Evolutionary conservation across 2,113 vertebrate species (phyloP).

Genomic region (Phrynosoma blainvillii): DNA sequence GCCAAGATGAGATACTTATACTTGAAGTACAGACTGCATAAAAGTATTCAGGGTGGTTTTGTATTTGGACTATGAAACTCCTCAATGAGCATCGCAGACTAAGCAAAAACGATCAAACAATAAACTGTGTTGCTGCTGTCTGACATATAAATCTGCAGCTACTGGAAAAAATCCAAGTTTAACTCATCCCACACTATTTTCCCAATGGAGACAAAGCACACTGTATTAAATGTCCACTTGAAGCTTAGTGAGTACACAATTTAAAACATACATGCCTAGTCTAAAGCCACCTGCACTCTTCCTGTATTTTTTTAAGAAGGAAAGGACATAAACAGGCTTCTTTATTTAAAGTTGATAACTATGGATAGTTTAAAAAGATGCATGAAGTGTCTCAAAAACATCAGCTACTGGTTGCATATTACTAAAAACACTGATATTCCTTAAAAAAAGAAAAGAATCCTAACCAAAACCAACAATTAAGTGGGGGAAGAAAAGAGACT

Average conservation of each 20-base stretch:
- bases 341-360: neutral
- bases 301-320: neutral
- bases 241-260: neutral
- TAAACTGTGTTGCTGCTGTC: slow-evolving; percentile 26
- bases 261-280: neutral
- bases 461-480: neutral
- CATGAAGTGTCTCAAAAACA: neutral
- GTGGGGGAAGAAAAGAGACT: neutral
- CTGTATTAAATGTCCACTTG: neutral
- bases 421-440: neutral
- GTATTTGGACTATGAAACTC: slow-evolving; percentile 39
- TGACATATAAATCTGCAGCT: slow-evolving; percentile 31
- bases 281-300: neutral
- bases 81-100: slow-evolving; percentile 40
- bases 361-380: too few species aligned
- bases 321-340: neutral
- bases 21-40: neutral
- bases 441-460: neutral
- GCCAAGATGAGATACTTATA: neutral
- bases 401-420: neutral
- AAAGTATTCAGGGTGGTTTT: slow-evolving; percentile 27
- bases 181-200: slow-evolving; percentile 22
- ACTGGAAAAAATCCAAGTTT: slow-evolving; percentile 28
- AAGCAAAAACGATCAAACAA: slow-evolving; percentile 44
- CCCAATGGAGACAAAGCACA: neutral